Evolutionary conservation across 2,797 vertebrate genomes (phyloP).

Genomic region (Rhabdomys pumilio): DNA sequence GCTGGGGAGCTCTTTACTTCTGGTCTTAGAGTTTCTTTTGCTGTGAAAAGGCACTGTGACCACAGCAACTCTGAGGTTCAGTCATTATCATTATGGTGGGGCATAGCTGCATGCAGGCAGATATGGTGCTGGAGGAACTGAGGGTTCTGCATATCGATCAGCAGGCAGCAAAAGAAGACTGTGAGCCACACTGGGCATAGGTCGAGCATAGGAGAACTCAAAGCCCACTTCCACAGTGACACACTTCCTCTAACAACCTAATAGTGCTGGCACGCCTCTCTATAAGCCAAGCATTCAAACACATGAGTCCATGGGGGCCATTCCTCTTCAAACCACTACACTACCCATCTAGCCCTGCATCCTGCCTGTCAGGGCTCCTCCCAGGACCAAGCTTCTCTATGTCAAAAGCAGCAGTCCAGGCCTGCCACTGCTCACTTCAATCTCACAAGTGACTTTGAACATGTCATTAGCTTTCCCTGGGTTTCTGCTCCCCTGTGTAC

Average conservation of each 20-base stretch:
- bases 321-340: neutral
- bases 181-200: neutral
- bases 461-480: neutral
- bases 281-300: neutral
- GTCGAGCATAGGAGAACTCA: neutral
- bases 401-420: neutral
- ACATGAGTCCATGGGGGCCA: neutral
- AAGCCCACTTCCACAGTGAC: neutral
- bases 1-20: neutral
- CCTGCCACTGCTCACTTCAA: neutral
- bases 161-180: neutral
- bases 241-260: neutral
- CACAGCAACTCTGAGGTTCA: neutral
- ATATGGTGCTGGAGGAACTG: neutral
- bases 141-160: neutral
- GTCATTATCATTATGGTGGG: neutral
- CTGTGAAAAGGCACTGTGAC: neutral
- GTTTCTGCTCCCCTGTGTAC: neutral
- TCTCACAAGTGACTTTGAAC: neutral
- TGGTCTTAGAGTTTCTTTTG: neutral
- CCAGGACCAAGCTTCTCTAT: neutral
- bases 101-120: neutral
- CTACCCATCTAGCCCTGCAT: neutral
- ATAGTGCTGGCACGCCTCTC: neutral
- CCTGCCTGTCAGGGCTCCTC: neutral